A percentile compares a stretch with the other conserved stretches of the same genome.
These are phyloP conservation scores for Tragelaphus imberbis DNA, from an alignment of 2,113 vertebrate genomes.

Conservation along the genomic window DNA sequence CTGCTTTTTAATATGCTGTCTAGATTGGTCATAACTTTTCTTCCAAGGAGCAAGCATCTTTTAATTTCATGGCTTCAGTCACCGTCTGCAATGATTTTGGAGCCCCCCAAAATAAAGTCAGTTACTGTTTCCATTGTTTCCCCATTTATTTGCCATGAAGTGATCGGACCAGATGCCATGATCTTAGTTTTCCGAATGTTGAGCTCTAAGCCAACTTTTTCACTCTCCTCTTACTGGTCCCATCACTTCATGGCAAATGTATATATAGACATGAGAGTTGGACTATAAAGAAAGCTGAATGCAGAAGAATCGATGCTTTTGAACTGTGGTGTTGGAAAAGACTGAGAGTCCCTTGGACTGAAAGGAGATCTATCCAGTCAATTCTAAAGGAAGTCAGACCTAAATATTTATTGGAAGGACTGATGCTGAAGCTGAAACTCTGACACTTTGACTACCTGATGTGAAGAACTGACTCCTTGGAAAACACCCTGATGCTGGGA, in stretches of 20 bases:
- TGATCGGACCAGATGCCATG: neutral
- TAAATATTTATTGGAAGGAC: neutral
- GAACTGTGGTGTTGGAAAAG: neutral
- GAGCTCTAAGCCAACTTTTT: neutral
- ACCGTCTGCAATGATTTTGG: neutral
- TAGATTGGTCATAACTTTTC: neutral
- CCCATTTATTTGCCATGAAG: neutral
- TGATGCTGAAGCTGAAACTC: neutral
- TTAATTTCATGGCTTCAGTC: neutral
- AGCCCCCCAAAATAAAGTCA: neutral
- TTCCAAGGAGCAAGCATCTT: neutral
- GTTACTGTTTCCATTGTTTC: neutral
- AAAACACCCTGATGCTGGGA: neutral
- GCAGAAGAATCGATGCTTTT: neutral
- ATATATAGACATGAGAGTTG: neutral
- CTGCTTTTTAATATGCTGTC: neutral
- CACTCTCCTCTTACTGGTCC: neutral
- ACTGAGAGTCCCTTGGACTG: neutral
- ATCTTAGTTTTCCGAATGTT: neutral
- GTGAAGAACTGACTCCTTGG: neutral
- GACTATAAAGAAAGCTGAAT: neutral
- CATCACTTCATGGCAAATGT: neutral
- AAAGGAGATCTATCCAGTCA: neutral
- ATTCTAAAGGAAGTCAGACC: neutral
- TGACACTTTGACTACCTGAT: neutral